Base-by-base conservation (phyloP, 1,140 invertebrate species). In the Bombus consobrinus region DNA sequence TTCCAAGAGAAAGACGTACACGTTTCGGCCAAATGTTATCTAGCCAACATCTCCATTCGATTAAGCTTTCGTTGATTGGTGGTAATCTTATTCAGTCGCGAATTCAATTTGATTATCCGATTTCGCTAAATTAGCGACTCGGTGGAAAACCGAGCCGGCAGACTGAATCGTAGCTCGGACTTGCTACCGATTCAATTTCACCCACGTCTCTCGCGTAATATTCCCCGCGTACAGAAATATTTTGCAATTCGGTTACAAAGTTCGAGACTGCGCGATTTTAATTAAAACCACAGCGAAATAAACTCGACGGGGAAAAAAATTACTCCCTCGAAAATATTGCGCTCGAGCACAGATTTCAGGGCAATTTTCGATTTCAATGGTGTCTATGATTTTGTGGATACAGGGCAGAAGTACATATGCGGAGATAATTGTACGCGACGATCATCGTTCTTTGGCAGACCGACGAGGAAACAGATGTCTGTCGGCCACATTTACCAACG, bases 101-200 rank as follows among this genome's bases (percentile, higher is more conserved):
- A 80, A 28, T 47, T 80, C 32, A 9, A 66, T 68, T 66, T n/a
- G 43, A 32, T 43, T n/a, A 80, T 47, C 43, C n/a, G 43, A 53
- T 25, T 47, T 66, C n/a, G 59, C 28, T 34, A 15, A 57, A 81
- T 73, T 41, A 32, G 18, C 25, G 37, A 57, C 80, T 59, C 13
- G 18, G 12, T n/a, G 22, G 53, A 39, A n/a, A 39, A 43, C 41
- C 73, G 32, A 37, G 34, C 18, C 34, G 34, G 18, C n/a, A 15
- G 64, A 9, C 64, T 34, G 32, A 34, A 34, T 34, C 32, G n/a
- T 34, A 32, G 13, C n/a, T 9, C 28, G 41, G 28, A 59, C n/a
- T 62, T 34, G 47, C 59, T 59, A 25, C 53, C 28, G 68, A n/a
- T 81, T 81, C 41, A 22, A 32, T 39, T 53, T 34, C 32, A 22